Evolutionary conservation across 2,113 vertebrate genomes (phyloP).

Genomic region (Andinoacara biseriatus): DNA sequence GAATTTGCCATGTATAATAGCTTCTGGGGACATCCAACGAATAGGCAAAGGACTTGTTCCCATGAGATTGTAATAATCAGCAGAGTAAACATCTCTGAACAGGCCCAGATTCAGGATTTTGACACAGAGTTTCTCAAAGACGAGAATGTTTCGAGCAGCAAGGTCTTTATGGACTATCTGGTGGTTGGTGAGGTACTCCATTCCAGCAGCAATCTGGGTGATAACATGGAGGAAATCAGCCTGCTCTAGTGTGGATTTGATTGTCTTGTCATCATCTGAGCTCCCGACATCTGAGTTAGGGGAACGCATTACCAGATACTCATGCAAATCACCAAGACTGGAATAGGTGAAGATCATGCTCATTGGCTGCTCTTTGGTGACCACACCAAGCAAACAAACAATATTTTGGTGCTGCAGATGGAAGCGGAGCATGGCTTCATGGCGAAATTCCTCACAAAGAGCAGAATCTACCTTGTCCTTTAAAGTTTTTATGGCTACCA

Average conservation of each 20-base stretch:
- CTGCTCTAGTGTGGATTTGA: constrained; percentile 92
- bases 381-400: constrained; percentile 89
- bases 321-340: constrained; percentile 91
- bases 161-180: constrained; percentile 96
- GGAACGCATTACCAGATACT: constrained; percentile 94
- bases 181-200: constrained; percentile 95
- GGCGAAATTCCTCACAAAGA: constrained; percentile 93
- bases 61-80: constrained; percentile 94
- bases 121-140: constrained; percentile 91
- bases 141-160: constrained; percentile 92
- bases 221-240: constrained; percentile 92
- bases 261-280: constrained; percentile 92
- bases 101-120: constrained; percentile 95
- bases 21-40: constrained; percentile 97
- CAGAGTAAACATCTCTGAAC: constrained; percentile 94
- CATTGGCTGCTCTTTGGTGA: constrained; percentile 93
- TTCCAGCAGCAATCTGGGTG: constrained; percentile 93
- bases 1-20: constrained; percentile 93
- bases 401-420: constrained; percentile 93
- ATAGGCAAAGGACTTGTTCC: constrained; percentile 90
- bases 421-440: constrained; percentile 88
- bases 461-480: constrained; percentile 92
- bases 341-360: constrained; percentile 95
- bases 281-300: constrained; percentile 95
- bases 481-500: constrained; percentile 92